These are phyloP conservation scores for Telmatherina bonti DNA, from an alignment of 2,797 vertebrate genomes.

Conservation along the genomic window DNA sequence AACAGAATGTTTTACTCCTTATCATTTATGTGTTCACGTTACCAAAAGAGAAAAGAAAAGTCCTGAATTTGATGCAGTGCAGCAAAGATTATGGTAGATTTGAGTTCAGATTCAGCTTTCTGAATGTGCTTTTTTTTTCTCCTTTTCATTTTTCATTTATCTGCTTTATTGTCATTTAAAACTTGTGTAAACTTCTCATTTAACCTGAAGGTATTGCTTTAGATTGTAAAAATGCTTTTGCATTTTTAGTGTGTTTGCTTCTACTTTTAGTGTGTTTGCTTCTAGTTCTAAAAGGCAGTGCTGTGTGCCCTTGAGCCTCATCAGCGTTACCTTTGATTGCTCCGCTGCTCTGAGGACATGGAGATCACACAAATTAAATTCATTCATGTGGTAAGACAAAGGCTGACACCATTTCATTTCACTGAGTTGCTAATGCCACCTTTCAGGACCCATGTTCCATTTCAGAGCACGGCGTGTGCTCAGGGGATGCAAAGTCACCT, in stretches of 20 bases:
- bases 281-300: constrained; percentile 28
- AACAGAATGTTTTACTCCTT: not conserved
- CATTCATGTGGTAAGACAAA: constrained; percentile 76
- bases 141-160: constrained; percentile 5
- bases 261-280: constrained; percentile 6
- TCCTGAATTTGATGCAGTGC: too few relatives aligned
- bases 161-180: constrained; percentile 12
- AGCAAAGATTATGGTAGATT: too few relatives aligned
- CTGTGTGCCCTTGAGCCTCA: constrained; percentile 68
- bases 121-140: not conserved
- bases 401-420: constrained; percentile 73
- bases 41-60: too few relatives aligned
- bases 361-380: constrained; percentile 72
- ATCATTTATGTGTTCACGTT: not conserved
- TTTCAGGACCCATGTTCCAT: constrained; percentile 65
- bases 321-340: constrained; percentile 64
- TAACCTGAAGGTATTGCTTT: constrained; percentile 15
- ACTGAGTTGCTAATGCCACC: constrained; percentile 63
- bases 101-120: not conserved
- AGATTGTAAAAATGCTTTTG: constrained; percentile 1
- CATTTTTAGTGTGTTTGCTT: not conserved
- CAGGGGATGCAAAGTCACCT: constrained; percentile 70
- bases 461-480: constrained; percentile 42
- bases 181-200: constrained; percentile 14
- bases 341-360: constrained; percentile 62